Evolutionary conservation across 2,113 vertebrate genomes (phyloP).

Genomic region (Phalacrocorax carbo): DNA sequence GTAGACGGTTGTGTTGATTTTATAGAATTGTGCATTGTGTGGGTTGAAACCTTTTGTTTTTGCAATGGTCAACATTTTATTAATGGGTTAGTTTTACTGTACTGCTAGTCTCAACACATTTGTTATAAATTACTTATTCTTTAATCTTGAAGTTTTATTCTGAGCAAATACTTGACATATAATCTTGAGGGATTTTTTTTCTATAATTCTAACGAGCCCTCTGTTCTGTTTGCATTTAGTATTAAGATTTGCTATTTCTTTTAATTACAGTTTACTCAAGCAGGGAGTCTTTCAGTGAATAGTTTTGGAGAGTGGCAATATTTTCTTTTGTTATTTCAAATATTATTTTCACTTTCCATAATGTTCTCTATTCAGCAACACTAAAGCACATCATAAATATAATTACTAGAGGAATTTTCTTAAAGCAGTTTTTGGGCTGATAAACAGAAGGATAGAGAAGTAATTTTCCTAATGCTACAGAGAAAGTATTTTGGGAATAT

Average conservation of each 20-base stretch:
- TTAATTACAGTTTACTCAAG: neutral
- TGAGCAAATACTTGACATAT: neutral
- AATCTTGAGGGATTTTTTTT: neutral
- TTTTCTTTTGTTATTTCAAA: neutral
- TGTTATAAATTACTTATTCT: neutral
- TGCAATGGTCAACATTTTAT: neutral
- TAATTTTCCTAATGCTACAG: neutral
- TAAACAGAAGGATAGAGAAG: neutral
- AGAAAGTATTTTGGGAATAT: neutral
- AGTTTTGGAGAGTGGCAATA: neutral
- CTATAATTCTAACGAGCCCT: neutral
- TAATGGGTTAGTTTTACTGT: neutral
- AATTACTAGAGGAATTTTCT: neutral
- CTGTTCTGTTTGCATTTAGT: neutral
- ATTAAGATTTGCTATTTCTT: neutral
- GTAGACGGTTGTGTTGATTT: neutral
- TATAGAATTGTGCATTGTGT: neutral
- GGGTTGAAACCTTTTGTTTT: neutral
- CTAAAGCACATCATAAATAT: neutral
- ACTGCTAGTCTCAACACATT: neutral
- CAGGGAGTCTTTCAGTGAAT: neutral
- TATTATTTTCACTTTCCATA: neutral
- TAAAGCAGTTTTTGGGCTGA: neutral
- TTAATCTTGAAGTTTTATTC: neutral
- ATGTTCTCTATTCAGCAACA: neutral